Percentiles rank a stretch among this genome's conserved stretches.
phyloP scores from a whole-genome alignment of 2,888 invertebrate species.

The Oxycera nigricornis region DNA sequence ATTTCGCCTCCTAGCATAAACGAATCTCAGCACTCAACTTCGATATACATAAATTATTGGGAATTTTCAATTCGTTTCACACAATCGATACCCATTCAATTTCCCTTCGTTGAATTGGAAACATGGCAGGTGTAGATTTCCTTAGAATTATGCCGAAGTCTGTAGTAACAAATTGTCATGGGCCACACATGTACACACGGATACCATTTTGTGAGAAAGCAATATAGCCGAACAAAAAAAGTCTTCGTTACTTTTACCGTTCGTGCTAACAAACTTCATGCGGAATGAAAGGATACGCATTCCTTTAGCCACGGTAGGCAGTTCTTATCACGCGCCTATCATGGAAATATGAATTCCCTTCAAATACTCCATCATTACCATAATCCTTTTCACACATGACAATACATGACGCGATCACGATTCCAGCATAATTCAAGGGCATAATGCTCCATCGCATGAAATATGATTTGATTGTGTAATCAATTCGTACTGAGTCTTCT shows the following conservation, averaged over 20 bases:
- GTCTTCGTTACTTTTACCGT: too few species aligned
- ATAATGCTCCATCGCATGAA: conserved; percentile 29
- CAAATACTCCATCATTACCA: conserved; percentile 22
- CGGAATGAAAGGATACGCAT: too few species aligned
- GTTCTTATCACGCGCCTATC: conserved; percentile 3
- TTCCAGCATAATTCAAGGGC: conserved; percentile 17
- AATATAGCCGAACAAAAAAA: background rate
- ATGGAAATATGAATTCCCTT: conserved; percentile 23
- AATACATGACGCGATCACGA: conserved; percentile 29
- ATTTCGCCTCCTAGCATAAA: background rate
- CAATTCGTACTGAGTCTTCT: conserved; percentile 26
- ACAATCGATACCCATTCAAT: conserved; percentile 34
- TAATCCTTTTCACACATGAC: conserved; percentile 32
- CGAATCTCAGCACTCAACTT: background rate
- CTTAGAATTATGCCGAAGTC: conserved; percentile 3
- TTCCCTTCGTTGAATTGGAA: conserved; percentile 14
- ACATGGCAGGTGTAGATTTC: background rate
- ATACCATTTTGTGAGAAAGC: too few species aligned
- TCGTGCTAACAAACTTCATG: too few species aligned
- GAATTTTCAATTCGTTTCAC: conserved; percentile 32
- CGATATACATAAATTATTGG: conserved; percentile 26
- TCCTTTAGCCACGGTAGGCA: background rate
- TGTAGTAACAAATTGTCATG: background rate
- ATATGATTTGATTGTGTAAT: conserved; percentile 37
- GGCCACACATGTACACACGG: background rate